These are phyloP conservation scores for Carposina sasakii DNA, from an alignment of 1,140 invertebrate genomes.

Conservation along the genomic window DNA sequence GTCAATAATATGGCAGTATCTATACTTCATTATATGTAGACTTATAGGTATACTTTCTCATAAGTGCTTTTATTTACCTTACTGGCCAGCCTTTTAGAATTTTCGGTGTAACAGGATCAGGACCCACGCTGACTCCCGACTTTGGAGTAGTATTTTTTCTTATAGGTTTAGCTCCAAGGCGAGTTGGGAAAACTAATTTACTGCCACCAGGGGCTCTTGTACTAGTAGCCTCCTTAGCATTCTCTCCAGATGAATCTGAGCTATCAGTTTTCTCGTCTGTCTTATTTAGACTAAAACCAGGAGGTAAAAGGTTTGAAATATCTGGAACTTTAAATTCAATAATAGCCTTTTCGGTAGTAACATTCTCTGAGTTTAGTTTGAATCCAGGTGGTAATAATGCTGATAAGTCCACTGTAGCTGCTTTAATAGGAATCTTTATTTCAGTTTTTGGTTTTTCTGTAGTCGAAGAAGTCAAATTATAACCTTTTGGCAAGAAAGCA, in stretches of 20 bases:
- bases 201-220: slow-evolving; percentile 60
- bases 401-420: slow-evolving; percentile 73
- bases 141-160: slow-evolving; percentile 76
- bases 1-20: too few relatives aligned
- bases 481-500: slow-evolving; percentile 77
- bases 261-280: too few relatives aligned
- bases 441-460: slow-evolving; percentile 56
- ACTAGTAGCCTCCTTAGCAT: not conserved
- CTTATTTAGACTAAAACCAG: slow-evolving; percentile 73
- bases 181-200: slow-evolving; percentile 86
- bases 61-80: slow-evolving; percentile 69
- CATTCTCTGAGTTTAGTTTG: slow-evolving; percentile 67
- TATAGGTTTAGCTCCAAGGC: slow-evolving; percentile 79
- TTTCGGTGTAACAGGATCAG: slow-evolving; percentile 73
- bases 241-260: not conserved
- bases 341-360: slow-evolving; percentile 43
- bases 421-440: slow-evolving; percentile 63
- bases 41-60: too few relatives aligned
- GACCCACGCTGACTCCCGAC: slow-evolving; percentile 41
- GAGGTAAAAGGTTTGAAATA: slow-evolving; percentile 74
- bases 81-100: slow-evolving; percentile 88
- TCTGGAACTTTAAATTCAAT: slow-evolving; percentile 71
- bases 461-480: slow-evolving; percentile 61
- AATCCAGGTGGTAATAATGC: slow-evolving; percentile 76
- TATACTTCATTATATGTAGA: too few relatives aligned